Percentiles rank a stretch among this genome's conserved stretches.
Evolutionary conservation across 2,888 invertebrate genomes (phyloP).

Genomic region (Hololepta plana): DNA sequence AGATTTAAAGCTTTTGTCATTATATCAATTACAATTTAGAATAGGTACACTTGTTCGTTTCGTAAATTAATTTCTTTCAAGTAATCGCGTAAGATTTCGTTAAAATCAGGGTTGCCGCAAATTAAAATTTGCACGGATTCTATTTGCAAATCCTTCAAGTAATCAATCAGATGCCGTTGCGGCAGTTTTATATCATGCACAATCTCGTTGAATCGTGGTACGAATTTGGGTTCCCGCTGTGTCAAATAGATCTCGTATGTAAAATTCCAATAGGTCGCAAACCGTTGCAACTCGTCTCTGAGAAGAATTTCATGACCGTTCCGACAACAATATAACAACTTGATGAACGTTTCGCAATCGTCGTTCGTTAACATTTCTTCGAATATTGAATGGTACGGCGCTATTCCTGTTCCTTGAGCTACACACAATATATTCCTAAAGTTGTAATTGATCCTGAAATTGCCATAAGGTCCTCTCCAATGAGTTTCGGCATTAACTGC

Average conservation of each 20-base stretch:
- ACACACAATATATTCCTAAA: conserved; percentile 31
- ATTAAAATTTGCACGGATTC: conserved; percentile 31
- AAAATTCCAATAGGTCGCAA: conserved; percentile 56
- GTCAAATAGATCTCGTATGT: conserved; percentile 38
- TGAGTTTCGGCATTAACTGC: conserved; percentile 28
- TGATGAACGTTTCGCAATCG: conserved; percentile 43
- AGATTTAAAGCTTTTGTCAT: too few species aligned
- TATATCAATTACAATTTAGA: too few species aligned
- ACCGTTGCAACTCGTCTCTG: conserved; percentile 38
- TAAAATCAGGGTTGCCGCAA: too few species aligned
- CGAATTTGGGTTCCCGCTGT: conserved; percentile 17
- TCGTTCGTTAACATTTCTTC: conserved; percentile 42
- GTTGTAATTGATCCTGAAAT: conserved; percentile 29
- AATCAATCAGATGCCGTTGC: conserved; percentile 19
- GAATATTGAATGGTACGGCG: conserved; percentile 48
- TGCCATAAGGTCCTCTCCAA: conserved; percentile 60
- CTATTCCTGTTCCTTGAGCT: conserved; percentile 60
- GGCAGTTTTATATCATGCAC: conserved; percentile 26
- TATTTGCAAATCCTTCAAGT: conserved; percentile 20
- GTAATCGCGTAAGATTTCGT: too few species aligned
- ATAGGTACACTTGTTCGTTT: too few species aligned
- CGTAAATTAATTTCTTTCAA: too few species aligned
- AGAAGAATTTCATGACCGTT: conserved; percentile 38
- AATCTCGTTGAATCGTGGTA: conserved; percentile 38
- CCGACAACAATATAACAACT: conserved; percentile 43